Percentiles rank a stretch among this genome's conserved stretches.
phyloP scores from a whole-genome alignment of 2,797 vertebrate genomes.

The Arremon aurantiirostris region DNA sequence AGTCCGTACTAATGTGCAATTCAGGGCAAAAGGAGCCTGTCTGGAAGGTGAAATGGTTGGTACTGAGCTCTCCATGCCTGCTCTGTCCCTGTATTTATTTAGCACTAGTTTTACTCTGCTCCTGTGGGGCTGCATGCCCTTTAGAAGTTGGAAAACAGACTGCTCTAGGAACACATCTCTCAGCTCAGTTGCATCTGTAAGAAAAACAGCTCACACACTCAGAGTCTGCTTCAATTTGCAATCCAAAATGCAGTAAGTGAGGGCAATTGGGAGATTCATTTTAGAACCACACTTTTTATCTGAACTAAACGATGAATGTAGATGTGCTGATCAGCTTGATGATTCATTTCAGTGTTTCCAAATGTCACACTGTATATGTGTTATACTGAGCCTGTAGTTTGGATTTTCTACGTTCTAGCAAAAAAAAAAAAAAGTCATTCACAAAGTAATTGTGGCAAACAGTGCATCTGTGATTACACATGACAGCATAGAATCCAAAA shows the following conservation, averaged over 20 bases:
- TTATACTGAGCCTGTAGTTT: background rate
- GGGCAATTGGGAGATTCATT: background rate
- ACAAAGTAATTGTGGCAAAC: background rate
- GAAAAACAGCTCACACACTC: background rate
- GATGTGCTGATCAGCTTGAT: background rate
- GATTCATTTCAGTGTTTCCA: constrained; percentile 6
- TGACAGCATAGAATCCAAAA: background rate
- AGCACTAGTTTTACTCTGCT: background rate
- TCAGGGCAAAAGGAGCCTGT: background rate
- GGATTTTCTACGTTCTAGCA: background rate
- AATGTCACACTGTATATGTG: background rate
- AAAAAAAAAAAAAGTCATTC: background rate
- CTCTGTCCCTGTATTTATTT: background rate
- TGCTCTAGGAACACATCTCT: background rate
- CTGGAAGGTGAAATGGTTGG: background rate
- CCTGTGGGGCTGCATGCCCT: background rate
- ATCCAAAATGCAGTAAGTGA: background rate
- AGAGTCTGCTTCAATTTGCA: background rate
- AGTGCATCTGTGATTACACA: background rate
- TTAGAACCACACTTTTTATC: background rate
- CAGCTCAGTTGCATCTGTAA: background rate
- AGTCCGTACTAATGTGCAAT: background rate
- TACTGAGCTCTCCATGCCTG: background rate
- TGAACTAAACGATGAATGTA: background rate
- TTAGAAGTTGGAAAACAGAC: background rate